Evolutionary conservation across 2,888 invertebrate genomes (phyloP).

Genomic region (Tillus elongatus): DNA sequence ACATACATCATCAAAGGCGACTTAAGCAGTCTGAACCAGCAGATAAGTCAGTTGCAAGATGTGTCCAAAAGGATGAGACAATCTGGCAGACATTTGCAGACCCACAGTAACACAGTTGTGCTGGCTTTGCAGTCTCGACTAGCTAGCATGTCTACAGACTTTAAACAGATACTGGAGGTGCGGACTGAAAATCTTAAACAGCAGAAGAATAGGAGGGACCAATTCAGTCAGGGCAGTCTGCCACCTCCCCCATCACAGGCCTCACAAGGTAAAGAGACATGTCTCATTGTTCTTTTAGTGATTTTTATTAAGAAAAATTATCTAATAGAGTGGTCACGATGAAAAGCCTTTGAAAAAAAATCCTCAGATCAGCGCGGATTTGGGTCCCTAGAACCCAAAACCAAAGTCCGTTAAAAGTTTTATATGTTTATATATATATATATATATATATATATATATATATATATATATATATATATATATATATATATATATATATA

Average conservation of each 20-base stretch:
- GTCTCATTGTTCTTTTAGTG: too few species aligned
- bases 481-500: too few species aligned
- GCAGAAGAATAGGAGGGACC: conserved; percentile 87
- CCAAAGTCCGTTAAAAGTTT: too few species aligned
- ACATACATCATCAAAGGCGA: conserved; percentile 97
- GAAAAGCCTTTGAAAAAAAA: too few species aligned
- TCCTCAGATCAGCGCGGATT: too few species aligned
- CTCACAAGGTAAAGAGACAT: conserved; percentile 44
- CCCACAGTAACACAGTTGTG: conserved; percentile 89
- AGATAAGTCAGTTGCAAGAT: conserved; percentile 87
- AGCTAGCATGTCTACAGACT: conserved; percentile 94
- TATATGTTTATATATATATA: too few species aligned
- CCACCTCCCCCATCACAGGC: conserved; percentile 52
- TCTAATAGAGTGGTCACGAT: too few species aligned
- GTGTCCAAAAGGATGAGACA: conserved; percentile 66
- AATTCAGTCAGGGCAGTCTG: conserved; percentile 67
- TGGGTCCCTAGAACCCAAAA: too few species aligned
- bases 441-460: too few species aligned
- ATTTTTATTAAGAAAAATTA: too few species aligned
- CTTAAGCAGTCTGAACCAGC: conserved; percentile 87
- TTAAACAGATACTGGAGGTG: conserved; percentile 95
- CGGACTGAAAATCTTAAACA: conserved; percentile 95
- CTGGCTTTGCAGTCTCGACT: conserved; percentile 87
- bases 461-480: too few species aligned
- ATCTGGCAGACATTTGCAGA: conserved; percentile 70